Evolutionary conservation across 2,797 vertebrate genomes (phyloP), one percentile per base, ranked within the genome.

Genomic region (Calcarius lapponicus): DNA sequence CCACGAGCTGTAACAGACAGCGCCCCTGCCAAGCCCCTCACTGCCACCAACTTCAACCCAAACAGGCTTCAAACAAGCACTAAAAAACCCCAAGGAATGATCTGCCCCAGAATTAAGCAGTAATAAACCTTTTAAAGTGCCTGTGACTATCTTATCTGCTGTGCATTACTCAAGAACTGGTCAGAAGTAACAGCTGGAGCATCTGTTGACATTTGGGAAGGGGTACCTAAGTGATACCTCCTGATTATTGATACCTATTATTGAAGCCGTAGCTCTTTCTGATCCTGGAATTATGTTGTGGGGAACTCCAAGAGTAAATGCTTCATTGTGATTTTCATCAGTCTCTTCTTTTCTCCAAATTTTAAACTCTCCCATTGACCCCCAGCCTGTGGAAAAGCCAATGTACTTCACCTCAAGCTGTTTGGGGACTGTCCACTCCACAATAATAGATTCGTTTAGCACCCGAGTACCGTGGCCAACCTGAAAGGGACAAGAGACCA

Each of bases 361-460:
- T 96, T 99, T 99, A 98, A 99, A 99, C 97, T 99, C 99, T 50
- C 99, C 99, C 74, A 98, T 98, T 40, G 99, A 99, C 86, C 99
- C 99, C 99, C 99, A 99, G 94, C 99, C 99, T 21, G 99, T 99
- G 87, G 99, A 99, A 97, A 99, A 99, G 91, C 99, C 99, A 42
- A 99, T 98, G 95, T 99, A 98, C 91, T 98, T 98, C 92, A 99
- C 98, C 97, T 99, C 98, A 72, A 96, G 98, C 62, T 97, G 94
- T 73, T 96, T 98, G 45, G 97, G 97, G 76, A 98, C 98, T 31
- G 96, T 86, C 99, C 99, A 99, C 61, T 98, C 97, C 93, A 99
- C 96, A 88, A 99, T 98, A 92, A 98, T 84, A 7, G 98, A 99
- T 94, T 99, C 98, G 89, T 98, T 99, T 96, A 98, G 98, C 51